Conservation (phyloP, 2,888 invertebrate genomes). For the Alcis repandata region DNA sequence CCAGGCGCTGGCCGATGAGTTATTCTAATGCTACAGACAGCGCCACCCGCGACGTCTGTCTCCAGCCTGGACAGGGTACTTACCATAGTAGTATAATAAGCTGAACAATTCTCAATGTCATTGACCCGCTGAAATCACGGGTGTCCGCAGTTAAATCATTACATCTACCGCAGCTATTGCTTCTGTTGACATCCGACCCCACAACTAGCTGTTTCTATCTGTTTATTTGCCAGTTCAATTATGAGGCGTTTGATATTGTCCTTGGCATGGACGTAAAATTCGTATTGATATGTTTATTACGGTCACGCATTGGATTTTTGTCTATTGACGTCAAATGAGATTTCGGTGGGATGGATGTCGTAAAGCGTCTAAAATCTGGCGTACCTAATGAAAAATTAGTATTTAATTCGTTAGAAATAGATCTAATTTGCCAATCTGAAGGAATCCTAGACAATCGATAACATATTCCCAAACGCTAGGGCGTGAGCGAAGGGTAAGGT, state of each 20-base stretch:
- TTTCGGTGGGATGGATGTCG: slow-evolving; percentile 13
- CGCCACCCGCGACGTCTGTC: slow-evolving; percentile 8
- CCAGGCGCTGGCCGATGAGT: neutral
- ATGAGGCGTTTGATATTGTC: slow-evolving; percentile 65
- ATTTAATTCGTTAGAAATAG: neutral
- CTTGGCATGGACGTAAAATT: slow-evolving; percentile 62
- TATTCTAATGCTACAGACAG: neutral
- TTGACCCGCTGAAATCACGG: slow-evolving; percentile 80
- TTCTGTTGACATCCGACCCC: slow-evolving; percentile 76
- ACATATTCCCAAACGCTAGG: no score
- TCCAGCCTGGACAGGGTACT: neutral
- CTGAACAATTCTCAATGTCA: slow-evolving; percentile 60
- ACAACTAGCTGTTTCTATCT: slow-evolving; percentile 73
- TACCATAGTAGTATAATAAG: slow-evolving; percentile 1
- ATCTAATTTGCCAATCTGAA: neutral
- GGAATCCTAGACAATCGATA: no score
- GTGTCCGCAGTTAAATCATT: slow-evolving; percentile 75
- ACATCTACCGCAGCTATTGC: slow-evolving; percentile 70
- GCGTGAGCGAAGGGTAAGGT: no score
- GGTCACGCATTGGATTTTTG: slow-evolving; percentile 45
- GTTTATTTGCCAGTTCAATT: slow-evolving; percentile 75
- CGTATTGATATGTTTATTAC: slow-evolving; percentile 57
- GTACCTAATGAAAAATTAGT: neutral
- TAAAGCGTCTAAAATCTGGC: neutral
- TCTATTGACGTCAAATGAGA: slow-evolving; percentile 45